Evolutionary conservation across 2,113 vertebrate genomes (phyloP), one percentile per base, ranked within the genome.

Genomic region (Brachyhypopomus gauderio): DNA sequence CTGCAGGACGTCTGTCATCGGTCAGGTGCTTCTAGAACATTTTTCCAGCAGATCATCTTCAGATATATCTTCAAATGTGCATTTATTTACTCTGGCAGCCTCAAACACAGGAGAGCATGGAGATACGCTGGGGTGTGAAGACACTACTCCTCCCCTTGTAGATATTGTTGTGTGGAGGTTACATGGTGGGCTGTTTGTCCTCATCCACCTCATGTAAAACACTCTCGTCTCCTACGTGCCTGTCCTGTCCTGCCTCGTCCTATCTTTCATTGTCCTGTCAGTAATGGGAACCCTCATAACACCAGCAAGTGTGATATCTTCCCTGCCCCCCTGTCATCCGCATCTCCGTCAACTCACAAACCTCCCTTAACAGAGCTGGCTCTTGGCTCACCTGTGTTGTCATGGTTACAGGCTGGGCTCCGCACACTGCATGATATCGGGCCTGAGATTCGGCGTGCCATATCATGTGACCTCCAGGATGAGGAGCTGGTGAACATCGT

Each of bases 401-500:
- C 92, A 92, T 94, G 95, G 92, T 95, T 96, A 89, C 95, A 99
- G 98, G 98, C 98, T 86, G 98, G 98, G 90, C 95, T 99, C 92
- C 97, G 97, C 91, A 99, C 98, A 69, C 96, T 99, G 90, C 98
- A 99, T 92, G 98, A 99, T 94, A 98, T 99, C 88, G 98, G 98
- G 90, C 98, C 98, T 79, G 98, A 99, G 96, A 99, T 99, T 91
- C 97, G 98, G 82, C 95, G 98, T 90, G 98, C 98, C 88, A 99
- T 99, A 93, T 99, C 98, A 90, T 99, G 98, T 93, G 98, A 99
- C 93, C 96, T 99, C 92, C 97, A 99, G 91, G 98, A 99, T 91
- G 97, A 99, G 87, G 97, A 98, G 88, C 95, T 96, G 79, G 95
- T 98, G 92, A 95, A 98, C 92, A 95, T 95, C 92, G 96, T 97